Base-by-base conservation (phyloP, 2,888 invertebrate species). In the Pantelozetes paolii region DNA sequence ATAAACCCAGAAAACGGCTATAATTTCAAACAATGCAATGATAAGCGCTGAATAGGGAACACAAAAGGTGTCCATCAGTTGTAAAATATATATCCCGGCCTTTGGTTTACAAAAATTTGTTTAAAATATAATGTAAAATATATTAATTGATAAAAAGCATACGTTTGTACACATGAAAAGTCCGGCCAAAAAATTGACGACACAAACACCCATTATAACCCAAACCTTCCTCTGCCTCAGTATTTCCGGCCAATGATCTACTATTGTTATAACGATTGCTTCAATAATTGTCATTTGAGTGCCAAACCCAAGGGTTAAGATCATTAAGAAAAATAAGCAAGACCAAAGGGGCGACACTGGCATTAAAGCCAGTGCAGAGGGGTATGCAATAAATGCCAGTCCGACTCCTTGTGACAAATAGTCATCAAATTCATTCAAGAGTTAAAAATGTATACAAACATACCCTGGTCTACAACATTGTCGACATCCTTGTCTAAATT, bases 341-440 rank as follows among this genome's bases (percentile, higher is more conserved):
- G 92, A 89, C 90, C 91, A 92, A 11, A 92, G 84, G 0, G 91
- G 90, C 0, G 92, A 87, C 0, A 90, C 85, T 0, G 91, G 91
- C 76, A 92, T 83, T 76, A 89, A 86, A 0, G 91, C 87, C 0
- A 92, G 89, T 1, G 85, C 86, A 83, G 92, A 92, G 0, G 92
- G 91, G 81, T 91, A 91, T n/a, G 90, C 90, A 75, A 76, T 28
- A 30, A 76, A 76, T 26, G 76, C 76, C 13, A 76, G 50, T 9
- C 76, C 76, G 23, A 71, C 75, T 1, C 75, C 75, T 75, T 42
- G n/a, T 57, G n/a, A n/a, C n/a, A 32, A 23, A 23, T 15, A 30
- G 23, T 50, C 11, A 45, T 9, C 36, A n/a, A 32, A 18, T 50
- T 36, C 15, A 48, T 48, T 5, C 8, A 48, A 48, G 6, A 11